Conservation (phyloP, 2,888 invertebrate genomes). For the Cheilosia urbana region DNA sequence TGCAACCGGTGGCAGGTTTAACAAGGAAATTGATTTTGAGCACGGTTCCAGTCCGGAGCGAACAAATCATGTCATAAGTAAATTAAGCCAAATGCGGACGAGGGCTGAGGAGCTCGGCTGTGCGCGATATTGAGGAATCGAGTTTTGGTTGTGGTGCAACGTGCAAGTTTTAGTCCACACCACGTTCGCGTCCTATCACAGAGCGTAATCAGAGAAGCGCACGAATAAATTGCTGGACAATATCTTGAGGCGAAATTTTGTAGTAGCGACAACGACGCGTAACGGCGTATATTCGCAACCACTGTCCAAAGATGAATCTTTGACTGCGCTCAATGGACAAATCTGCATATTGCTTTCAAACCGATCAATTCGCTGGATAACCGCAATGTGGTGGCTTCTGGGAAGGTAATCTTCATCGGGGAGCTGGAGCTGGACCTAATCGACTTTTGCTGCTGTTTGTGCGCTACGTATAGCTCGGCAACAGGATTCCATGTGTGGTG, state of each 20-base stretch:
- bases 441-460: constrained; percentile 70
- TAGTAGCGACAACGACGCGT: constrained; percentile 60
- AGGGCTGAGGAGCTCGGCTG: constrained; percentile 42
- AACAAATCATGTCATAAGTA: constrained; percentile 73
- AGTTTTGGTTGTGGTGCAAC: constrained; percentile 44
- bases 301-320: constrained; percentile 68
- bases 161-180: constrained; percentile 13
- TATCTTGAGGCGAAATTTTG: constrained; percentile 69
- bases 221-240: constrained; percentile 74
- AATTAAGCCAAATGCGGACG: constrained; percentile 66
- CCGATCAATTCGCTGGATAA: constrained; percentile 69
- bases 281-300: constrained; percentile 73
- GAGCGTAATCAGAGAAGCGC: constrained; percentile 75
- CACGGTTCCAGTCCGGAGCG: constrained; percentile 52
- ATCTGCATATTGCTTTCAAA: constrained; percentile 71
- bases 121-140: constrained; percentile 71
- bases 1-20: constrained; percentile 72
- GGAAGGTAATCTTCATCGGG: constrained; percentile 72
- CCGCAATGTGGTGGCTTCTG: constrained; percentile 50
- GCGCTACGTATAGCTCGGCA: constrained; percentile 40
- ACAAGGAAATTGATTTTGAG: constrained; percentile 75
- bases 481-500: constrained; percentile 77
- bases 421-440: constrained; percentile 52
- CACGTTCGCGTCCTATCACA: constrained; percentile 48
- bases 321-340: constrained; percentile 63